Base-by-base conservation (phyloP, 2,797 vertebrate species). In the Fistularia commersonii region DNA sequence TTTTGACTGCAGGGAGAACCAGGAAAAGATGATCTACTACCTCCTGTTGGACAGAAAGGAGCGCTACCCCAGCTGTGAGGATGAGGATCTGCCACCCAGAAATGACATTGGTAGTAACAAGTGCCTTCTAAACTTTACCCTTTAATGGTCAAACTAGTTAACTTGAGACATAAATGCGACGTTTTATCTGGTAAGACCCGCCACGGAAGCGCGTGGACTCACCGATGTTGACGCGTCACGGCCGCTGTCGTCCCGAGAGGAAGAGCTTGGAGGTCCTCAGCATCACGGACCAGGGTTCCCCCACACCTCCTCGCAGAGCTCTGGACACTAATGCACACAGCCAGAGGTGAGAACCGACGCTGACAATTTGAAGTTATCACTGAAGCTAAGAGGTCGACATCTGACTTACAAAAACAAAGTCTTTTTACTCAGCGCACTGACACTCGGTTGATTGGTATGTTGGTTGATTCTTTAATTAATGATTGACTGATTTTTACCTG, bases 1-100 rank as follows among this genome's bases (percentile, higher is more conserved):
- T 10, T 32, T 13, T 6, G 8, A 23, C 13, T 65, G 7, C 66
- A 96, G 94, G 64, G 94, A 95, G 51, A 96, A 95, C 80, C 94
- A 96, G 83, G 94, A 96, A 81, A 96, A 96, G 79, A 94, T 95
- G 94, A 96, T 96, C 53, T 96, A 96, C 72, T 96, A 94, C 72
- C 89, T 96, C 74, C 91, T 96, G 56, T 81, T 96, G 79, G 94
- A 96, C 79, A 91, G 94, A 66, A 96, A 96, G 65, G 94, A 95
- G 75, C 87, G 94, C 11, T 95, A 95, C 70, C 94, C 94, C 44
- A 96, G 93, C 86, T 95, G 91, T 51, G 94, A 96, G 70, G 94
- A 96, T 1, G 94, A 95, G 69, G 92, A 95, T 59, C 86, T 96
- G 66, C 94, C 94, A 1, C 90, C 92, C 3, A 87, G 94, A 51